Evolutionary conservation across 1,140 invertebrate species (phyloP).

Genomic region (Zaprionus inermis): DNA sequence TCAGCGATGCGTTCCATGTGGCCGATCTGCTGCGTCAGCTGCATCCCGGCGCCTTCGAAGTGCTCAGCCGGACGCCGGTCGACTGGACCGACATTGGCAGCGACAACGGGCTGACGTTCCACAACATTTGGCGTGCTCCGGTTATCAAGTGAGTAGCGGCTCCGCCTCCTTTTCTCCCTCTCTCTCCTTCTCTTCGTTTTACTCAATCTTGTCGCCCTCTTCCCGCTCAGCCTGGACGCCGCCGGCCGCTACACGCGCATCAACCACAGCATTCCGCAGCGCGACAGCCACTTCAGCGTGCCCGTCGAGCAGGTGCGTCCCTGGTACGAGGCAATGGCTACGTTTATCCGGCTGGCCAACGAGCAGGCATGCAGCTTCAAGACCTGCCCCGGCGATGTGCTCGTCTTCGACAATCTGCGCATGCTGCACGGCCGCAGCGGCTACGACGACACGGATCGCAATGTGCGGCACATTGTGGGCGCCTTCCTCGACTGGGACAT

Average conservation of each 20-base stretch:
- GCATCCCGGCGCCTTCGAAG: constrained; percentile 85
- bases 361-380: constrained; percentile 87
- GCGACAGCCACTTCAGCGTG: constrained; percentile 87
- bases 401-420: constrained; percentile 89
- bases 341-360: constrained; percentile 85
- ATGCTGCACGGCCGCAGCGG: constrained; percentile 87
- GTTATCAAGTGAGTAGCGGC: constrained; percentile 85
- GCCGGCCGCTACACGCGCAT: constrained; percentile 85
- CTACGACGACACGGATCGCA: constrained; percentile 86
- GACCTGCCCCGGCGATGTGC: constrained; percentile 87
- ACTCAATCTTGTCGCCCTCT: not conserved
- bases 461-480: constrained; percentile 88
- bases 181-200: not conserved
- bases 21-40: constrained; percentile 85
- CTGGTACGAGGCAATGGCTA: constrained; percentile 87
- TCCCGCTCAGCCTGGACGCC: constrained; percentile 83
- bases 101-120: constrained; percentile 86
- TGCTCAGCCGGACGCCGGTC: constrained; percentile 86
- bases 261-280: constrained; percentile 88
- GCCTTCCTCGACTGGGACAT: constrained; percentile 90
- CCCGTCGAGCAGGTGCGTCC: constrained; percentile 86
- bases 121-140: constrained; percentile 86
- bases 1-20: constrained; percentile 87
- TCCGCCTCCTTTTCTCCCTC: not conserved
- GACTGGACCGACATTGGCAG: constrained; percentile 88